Conservation (phyloP, 2,888 invertebrate species). For the Drosophila neotestacea region DNA sequence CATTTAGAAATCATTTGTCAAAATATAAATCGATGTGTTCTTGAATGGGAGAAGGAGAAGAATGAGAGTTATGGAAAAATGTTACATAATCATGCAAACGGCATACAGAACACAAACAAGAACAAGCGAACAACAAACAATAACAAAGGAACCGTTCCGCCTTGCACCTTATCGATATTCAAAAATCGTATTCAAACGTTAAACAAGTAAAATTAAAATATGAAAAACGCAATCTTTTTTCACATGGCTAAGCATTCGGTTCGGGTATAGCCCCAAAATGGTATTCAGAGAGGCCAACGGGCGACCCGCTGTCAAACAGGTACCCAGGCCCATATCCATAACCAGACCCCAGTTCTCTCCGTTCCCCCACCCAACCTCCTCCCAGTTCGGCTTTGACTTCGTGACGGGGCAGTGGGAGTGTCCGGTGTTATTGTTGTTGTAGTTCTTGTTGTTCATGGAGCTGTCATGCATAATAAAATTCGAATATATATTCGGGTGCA, state of each 20-base stretch:
- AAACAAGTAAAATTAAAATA: slow-evolving; percentile 77
- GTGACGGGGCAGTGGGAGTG: slow-evolving; percentile 59
- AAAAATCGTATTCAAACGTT: slow-evolving; percentile 67
- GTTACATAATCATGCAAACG: slow-evolving; percentile 73
- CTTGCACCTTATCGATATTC: slow-evolving; percentile 75
- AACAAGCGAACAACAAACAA: slow-evolving; percentile 19
- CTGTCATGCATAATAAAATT: slow-evolving; percentile 78
- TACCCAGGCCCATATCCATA: slow-evolving; percentile 43
- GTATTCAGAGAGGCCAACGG: slow-evolving; percentile 36
- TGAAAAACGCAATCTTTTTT: slow-evolving; percentile 80
- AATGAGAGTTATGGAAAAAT: slow-evolving; percentile 40
- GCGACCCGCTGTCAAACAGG: slow-evolving; percentile 77
- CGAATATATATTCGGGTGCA: slow-evolving; percentile 75
- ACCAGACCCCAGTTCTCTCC: slow-evolving; percentile 7
- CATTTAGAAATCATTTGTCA: slow-evolving; percentile 81
- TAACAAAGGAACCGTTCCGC: slow-evolving; percentile 62
- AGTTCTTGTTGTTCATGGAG: slow-evolving; percentile 60
- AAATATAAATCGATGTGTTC: slow-evolving; percentile 73
- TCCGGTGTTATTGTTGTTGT: slow-evolving; percentile 54
- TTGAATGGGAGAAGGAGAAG: slow-evolving; percentile 30
- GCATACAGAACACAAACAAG: slow-evolving; percentile 57
- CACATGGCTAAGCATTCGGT: slow-evolving; percentile 75
- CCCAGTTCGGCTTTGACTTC: slow-evolving; percentile 36
- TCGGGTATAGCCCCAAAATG: slow-evolving; percentile 53
- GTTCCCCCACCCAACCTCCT: neutral